A percentile compares a stretch with the other conserved stretches of the same genome.
Conservation (phyloP, 2,888 invertebrate genomes). For the Erannis defoliaria region DNA sequence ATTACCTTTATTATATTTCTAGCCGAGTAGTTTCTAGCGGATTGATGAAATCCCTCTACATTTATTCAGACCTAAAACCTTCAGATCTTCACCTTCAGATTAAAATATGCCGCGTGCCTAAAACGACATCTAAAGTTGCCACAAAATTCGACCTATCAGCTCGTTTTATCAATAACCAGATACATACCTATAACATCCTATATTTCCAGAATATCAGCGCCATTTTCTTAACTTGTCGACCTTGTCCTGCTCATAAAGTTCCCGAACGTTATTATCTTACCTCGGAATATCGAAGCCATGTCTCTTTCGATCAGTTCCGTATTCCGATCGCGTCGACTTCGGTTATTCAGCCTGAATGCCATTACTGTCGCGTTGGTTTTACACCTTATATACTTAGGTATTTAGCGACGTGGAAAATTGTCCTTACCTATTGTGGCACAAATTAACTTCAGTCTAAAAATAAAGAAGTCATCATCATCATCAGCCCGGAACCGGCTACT, state of each 20-base stretch:
- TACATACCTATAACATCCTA: background rate
- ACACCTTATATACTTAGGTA: slow-evolving; percentile 19
- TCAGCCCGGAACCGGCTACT: no score
- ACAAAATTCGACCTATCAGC: no score
- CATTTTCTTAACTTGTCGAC: slow-evolving; percentile 13
- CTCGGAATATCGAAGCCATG: slow-evolving; percentile 34
- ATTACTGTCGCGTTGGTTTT: slow-evolving; percentile 31
- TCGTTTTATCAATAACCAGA: background rate
- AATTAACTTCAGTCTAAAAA: no score
- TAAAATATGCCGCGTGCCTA: no score
- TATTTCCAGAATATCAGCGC: slow-evolving; percentile 13
- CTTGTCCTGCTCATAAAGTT: slow-evolving; percentile 29
- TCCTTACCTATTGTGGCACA: background rate
- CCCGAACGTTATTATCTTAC: slow-evolving; percentile 33
- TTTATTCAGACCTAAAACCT: no score
- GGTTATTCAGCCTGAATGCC: slow-evolving; percentile 37
- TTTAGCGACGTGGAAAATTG: slow-evolving; percentile 5
- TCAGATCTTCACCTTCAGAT: no score
- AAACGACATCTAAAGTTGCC: no score
- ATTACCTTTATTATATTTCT: no score
- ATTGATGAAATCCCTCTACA: no score
- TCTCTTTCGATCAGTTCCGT: slow-evolving; percentile 39
- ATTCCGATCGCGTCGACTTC: slow-evolving; percentile 40
- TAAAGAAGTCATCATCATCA: no score
- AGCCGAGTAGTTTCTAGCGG: no score